phyloP scores from a whole-genome alignment of 1,140 invertebrate species.

The Lepidurus apus region DNA sequence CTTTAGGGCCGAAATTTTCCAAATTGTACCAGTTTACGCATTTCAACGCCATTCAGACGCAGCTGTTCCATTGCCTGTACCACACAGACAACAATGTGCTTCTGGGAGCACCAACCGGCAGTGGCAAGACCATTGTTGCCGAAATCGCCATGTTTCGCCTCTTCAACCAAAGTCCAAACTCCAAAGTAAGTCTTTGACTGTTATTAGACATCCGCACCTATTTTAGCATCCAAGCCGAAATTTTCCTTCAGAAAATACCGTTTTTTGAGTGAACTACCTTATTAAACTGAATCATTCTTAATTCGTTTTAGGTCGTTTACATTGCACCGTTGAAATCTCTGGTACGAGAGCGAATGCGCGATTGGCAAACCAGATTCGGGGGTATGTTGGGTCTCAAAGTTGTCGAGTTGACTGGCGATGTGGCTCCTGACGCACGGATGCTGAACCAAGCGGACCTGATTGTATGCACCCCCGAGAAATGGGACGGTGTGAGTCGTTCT shows the following conservation, averaged over 20 bases:
- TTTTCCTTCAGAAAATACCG: slow-evolving; percentile 33
- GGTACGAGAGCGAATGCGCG: slow-evolving; percentile 90
- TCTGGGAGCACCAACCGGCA: slow-evolving; percentile 95
- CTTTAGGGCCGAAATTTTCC: slow-evolving; percentile 68
- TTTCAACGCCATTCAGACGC: slow-evolving; percentile 99
- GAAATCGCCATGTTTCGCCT: slow-evolving; percentile 96
- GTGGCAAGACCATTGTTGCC: slow-evolving; percentile 96
- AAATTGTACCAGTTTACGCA: slow-evolving; percentile 84
- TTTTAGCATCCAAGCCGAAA: slow-evolving; percentile 32
- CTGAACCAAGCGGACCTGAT: slow-evolving; percentile 83
- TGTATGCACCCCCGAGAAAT: slow-evolving; percentile 98
- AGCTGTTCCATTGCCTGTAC: slow-evolving; percentile 95
- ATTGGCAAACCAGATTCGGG: slow-evolving; percentile 90
- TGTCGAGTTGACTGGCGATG: slow-evolving; percentile 94
- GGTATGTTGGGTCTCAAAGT: slow-evolving; percentile 73
- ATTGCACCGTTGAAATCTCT: slow-evolving; percentile 97
- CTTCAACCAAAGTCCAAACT: slow-evolving; percentile 72
- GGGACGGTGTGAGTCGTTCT: slow-evolving; percentile 95
- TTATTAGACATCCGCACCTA: neutral
- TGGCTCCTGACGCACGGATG: slow-evolving; percentile 83
- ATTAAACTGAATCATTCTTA: neutral
- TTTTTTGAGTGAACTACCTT: neutral
- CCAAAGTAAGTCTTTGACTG: slow-evolving; percentile 59
- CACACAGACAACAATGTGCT: slow-evolving; percentile 92
- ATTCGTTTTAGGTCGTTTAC: slow-evolving; percentile 71